A percentile compares a stretch with the other conserved stretches of the same genome.
Conservation (phyloP, 2,113 vertebrate species). For the Suncus etruscus region DNA sequence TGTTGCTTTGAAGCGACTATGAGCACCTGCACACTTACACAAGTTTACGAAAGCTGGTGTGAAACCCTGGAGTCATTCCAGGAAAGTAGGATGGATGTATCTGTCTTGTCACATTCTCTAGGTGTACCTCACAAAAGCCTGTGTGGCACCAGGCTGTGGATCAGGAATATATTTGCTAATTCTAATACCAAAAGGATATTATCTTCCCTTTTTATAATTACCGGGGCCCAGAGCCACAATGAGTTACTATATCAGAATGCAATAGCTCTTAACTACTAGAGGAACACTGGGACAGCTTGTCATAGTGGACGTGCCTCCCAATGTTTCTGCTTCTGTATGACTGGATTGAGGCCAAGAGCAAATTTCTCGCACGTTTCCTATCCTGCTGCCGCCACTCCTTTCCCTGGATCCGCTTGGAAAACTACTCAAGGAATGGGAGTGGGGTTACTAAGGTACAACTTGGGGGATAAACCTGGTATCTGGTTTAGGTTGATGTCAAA, state of each 20-base stretch:
- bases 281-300: neutral
- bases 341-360: neutral
- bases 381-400: neutral
- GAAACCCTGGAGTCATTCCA: neutral
- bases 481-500: too few species aligned
- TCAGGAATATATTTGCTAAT: neutral
- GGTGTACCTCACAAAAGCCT: neutral
- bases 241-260: neutral
- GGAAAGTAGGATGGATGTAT: neutral
- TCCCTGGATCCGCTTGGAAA: neutral
- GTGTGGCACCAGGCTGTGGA: neutral
- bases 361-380: neutral
- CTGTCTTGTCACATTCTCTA: neutral
- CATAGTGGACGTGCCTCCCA: too few species aligned
- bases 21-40: too few species aligned
- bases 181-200: neutral
- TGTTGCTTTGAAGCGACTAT: slow-evolving; percentile 10
- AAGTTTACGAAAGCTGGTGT: neutral
- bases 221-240: too few species aligned
- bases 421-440: neutral
- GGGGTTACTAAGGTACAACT: neutral
- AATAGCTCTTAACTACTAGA: neutral
- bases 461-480: too few species aligned
- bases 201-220: neutral
- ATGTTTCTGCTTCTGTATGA: neutral